Evolutionary conservation across 2,113 vertebrate genomes (phyloP), one percentile per base, ranked within the genome.

Genomic region (Gnathonemus echidnorhynchus): DNA sequence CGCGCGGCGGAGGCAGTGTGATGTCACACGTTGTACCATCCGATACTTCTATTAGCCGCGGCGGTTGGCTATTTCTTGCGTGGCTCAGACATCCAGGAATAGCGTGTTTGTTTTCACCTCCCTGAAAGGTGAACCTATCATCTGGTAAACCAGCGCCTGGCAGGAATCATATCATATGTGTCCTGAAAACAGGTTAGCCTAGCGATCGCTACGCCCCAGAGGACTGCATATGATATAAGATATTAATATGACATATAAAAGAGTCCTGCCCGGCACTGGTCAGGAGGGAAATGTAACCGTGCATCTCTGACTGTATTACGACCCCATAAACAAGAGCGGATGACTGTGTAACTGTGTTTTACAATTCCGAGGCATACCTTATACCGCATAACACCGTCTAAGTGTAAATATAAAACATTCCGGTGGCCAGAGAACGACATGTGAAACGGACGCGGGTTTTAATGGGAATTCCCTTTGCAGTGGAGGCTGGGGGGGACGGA

Each of bases 61-160:
- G 48, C n/a, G 15, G 13, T 53, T 21, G 50, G 15, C 86, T 56
- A 52, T 56, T 87, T 56, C 86, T 87, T 56, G 17, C 15, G 24
- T 35, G 50, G 50, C 49, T 52, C 11, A 87, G n/a, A 52, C 49
- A 53, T 52, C n/a, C 45, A 48, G 45, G 83, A 85, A 85, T 48
- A 85, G 83, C 39, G 83, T 85, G 83, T 85, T 85, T 85, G 83
- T 85, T 85, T 85, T 85, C 83, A 85, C 45, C 21, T 48, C 83
- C 24, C 19, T 46, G 83, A 48, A 85, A 85, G 45, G 45, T 85
- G 45, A 85, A 48, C 24, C 83, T 48, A 85, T 85, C 45, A 9
- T 85, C 80, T 48, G 45, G 80, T 85, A n/a, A 45, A 85, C 83
- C 83, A 85, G 83, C 39, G 21, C 39, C 42, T 45, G 83, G 42